Conservation (phyloP, 1,140 invertebrate species). For the Heliconius melpomene region DNA sequence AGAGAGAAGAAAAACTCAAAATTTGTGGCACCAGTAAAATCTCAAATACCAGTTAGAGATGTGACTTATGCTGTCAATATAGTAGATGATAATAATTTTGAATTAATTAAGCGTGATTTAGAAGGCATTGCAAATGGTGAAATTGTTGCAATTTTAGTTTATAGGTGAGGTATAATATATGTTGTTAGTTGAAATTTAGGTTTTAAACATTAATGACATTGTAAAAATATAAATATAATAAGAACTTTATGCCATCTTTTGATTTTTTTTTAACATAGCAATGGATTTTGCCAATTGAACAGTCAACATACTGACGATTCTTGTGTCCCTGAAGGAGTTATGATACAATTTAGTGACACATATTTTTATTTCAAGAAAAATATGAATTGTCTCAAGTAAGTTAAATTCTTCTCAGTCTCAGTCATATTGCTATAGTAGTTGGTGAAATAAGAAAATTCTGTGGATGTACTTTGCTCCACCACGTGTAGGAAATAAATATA, state of each 20-base stretch:
- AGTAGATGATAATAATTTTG: conserved; percentile 42
- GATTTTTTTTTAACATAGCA: conserved; percentile 41
- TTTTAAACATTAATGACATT: too few species aligned
- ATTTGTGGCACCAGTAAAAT: conserved; percentile 62
- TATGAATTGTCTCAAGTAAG: conserved; percentile 17
- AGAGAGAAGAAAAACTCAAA: conserved; percentile 46
- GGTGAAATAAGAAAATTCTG: too few species aligned
- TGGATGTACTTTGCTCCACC: too few species aligned
- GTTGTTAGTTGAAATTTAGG: too few species aligned
- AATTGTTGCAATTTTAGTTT: conserved; percentile 48
- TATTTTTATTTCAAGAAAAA: conserved; percentile 52
- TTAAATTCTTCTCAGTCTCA: background rate
- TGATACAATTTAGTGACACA: conserved; percentile 44
- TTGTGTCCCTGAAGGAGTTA: conserved; percentile 48
- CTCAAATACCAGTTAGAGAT: conserved; percentile 55
- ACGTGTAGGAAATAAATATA: too few species aligned
- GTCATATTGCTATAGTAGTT: background rate
- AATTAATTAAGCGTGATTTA: conserved; percentile 10
- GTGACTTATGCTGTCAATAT: conserved; percentile 43
- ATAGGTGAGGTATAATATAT: conserved; percentile 43
- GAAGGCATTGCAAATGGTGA: conserved; percentile 29
- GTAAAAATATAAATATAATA: too few species aligned
- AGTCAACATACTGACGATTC: conserved; percentile 47
- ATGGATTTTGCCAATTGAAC: conserved; percentile 62
- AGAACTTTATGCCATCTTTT: background rate